phyloP scores from a whole-genome alignment of 2,113 vertebrate species.

The Cochlearius cochlearius region DNA sequence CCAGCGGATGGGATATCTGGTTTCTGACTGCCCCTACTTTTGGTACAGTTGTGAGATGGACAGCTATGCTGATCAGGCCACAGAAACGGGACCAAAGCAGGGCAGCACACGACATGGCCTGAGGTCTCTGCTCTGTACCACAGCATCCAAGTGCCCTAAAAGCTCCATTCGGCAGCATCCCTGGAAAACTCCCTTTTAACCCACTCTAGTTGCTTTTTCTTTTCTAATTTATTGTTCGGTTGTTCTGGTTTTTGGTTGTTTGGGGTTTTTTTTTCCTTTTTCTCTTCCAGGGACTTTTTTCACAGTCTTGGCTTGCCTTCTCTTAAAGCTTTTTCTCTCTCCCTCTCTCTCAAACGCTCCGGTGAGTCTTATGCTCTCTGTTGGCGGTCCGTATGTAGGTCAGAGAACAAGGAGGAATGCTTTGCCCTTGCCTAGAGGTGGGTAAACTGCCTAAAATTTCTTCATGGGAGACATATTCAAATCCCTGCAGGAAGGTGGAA shows the following conservation, averaged over 20 bases:
- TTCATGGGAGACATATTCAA: neutral
- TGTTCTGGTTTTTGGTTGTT: too few relatives aligned
- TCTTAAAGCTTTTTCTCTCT: too few relatives aligned
- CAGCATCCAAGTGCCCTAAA: neutral
- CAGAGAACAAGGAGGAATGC: neutral
- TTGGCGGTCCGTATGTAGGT: neutral
- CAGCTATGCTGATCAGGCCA: neutral
- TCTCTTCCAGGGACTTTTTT: neutral
- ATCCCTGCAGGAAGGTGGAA: slow-evolving; percentile 17
- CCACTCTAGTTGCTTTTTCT: neutral
- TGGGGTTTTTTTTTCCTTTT: neutral
- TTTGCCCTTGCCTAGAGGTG: neutral
- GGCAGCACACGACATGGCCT: accelerated
- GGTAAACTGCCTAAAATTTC: neutral
- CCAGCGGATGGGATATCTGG: neutral
- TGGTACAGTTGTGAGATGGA: neutral
- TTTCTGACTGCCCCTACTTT: neutral
- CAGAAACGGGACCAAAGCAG: neutral
- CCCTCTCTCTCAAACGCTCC: neutral
- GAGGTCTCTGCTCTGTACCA: neutral
- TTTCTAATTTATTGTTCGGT: neutral
- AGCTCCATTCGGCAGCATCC: neutral
- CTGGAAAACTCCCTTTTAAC: neutral
- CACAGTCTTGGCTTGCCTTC: neutral
- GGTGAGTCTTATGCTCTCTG: neutral